Conservation (phyloP, 1,140 invertebrate genomes). For the Drosophila guanche region DNA sequence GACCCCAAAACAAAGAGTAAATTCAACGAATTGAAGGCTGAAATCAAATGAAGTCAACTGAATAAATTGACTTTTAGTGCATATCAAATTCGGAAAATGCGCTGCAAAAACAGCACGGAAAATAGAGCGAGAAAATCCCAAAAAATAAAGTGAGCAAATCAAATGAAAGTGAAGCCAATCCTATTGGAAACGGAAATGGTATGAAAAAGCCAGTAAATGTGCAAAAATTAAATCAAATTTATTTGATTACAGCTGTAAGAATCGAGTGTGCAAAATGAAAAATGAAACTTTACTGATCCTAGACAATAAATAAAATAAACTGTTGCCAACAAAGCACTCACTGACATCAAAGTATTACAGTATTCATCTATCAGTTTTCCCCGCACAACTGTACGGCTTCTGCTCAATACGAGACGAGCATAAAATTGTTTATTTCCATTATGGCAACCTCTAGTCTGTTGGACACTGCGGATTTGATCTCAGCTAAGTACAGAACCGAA, state of each 20-base stretch:
- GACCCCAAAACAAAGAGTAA: slow-evolving; percentile 14
- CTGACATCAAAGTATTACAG: too few species aligned
- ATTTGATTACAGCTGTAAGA: background rate
- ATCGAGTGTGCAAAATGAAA: background rate
- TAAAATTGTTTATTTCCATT: background rate
- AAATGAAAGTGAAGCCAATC: slow-evolving; percentile 19
- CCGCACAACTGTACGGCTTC: too few species aligned
- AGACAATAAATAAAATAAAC: background rate
- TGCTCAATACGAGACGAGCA: too few species aligned
- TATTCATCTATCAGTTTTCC: too few species aligned
- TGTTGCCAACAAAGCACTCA: too few species aligned
- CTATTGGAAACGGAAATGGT: background rate
- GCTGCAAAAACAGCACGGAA: slow-evolving; percentile 21
- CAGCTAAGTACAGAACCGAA: background rate
- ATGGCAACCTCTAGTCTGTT: slow-evolving; percentile 17
- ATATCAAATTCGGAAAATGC: slow-evolving; percentile 44
- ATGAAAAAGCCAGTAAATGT: slow-evolving; percentile 1
- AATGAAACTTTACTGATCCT: background rate
- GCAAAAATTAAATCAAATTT: too few species aligned
- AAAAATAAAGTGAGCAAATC: slow-evolving; percentile 35
- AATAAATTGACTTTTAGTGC: slow-evolving; percentile 76
- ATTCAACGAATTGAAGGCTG: slow-evolving; percentile 56
- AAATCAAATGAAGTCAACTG: slow-evolving; percentile 79
- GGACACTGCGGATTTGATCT: slow-evolving; percentile 16
- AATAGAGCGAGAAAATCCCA: background rate